A percentile compares a stretch with the other conserved stretches of the same genome.
These are phyloP conservation scores for Callitettix versicolor DNA, from an alignment of 1,140 invertebrate genomes.

Conservation along the genomic window DNA sequence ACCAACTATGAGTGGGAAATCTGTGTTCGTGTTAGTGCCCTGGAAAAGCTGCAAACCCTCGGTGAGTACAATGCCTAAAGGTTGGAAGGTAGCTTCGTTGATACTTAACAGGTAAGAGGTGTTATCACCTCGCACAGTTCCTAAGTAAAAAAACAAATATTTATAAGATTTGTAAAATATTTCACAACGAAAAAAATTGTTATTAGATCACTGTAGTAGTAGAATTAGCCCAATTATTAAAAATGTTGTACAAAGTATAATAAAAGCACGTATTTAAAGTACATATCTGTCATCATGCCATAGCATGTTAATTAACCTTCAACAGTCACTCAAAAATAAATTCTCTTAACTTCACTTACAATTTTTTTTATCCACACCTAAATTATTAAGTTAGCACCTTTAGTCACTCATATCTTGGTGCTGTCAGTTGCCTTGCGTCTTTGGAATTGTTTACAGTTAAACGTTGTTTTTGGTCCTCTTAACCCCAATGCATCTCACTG, in stretches of 20 bases:
- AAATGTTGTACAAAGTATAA: not conserved
- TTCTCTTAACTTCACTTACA: too few species aligned
- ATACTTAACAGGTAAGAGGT: constrained; percentile 32
- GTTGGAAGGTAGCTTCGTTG: constrained; percentile 30
- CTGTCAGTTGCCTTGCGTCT: too few species aligned
- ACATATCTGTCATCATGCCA: constrained; percentile 9
- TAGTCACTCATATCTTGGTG: too few species aligned
- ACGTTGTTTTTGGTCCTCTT: too few species aligned
- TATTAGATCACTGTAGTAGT: not conserved
- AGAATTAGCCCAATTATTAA: not conserved
- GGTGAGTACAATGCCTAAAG: constrained; percentile 29
- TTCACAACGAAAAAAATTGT: constrained; percentile 2
- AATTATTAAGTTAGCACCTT: too few species aligned
- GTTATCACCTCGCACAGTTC: constrained; percentile 31
- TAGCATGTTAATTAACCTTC: too few species aligned
- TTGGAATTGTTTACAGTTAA: too few species aligned
- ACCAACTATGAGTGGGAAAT: constrained; percentile 20
- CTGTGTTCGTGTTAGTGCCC: constrained; percentile 18
- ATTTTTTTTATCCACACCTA: too few species aligned
- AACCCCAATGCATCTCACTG: too few species aligned
- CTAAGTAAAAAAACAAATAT: constrained; percentile 24
- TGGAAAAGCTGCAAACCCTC: constrained; percentile 31
- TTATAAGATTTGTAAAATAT: constrained; percentile 8
- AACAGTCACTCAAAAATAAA: too few species aligned
- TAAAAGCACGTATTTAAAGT: not conserved